phyloP scores from a whole-genome alignment of 2,113 vertebrate genomes.

The Pangasianodon hypophthalmus region DNA sequence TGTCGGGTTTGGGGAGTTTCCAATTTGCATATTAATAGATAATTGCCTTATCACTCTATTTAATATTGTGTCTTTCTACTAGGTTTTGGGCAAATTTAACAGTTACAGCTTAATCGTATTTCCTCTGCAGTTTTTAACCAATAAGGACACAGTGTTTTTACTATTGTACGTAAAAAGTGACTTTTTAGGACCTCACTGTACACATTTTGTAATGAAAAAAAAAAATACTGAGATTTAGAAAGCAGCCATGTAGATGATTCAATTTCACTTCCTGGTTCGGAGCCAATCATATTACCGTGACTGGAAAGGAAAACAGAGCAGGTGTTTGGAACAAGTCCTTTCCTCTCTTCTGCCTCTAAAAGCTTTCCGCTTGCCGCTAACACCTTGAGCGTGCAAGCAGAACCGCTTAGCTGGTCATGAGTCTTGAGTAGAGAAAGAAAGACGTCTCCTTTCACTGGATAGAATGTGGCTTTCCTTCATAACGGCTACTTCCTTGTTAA shows the following conservation, averaged over 20 bases:
- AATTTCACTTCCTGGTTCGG: conserved; percentile 1
- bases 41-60: neutral
- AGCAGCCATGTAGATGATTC: neutral
- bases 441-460: neutral
- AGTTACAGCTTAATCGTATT: neutral
- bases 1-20: neutral
- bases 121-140: neutral
- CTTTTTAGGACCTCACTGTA: neutral
- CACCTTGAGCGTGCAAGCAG: neutral
- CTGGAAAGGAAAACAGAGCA: conserved; percentile 1
- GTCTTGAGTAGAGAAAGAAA: neutral
- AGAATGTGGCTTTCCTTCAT: neutral
- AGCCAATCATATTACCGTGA: neutral
- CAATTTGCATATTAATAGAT: neutral
- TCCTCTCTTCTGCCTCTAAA: neutral
- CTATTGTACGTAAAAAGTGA: neutral
- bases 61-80: neutral
- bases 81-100: neutral
- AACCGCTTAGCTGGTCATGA: neutral
- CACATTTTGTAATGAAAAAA: neutral
- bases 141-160: neutral
- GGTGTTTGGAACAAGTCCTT: neutral
- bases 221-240: neutral
- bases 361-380: neutral
- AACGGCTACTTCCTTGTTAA: neutral